Base-by-base conservation (phyloP, 2,888 invertebrate species). In the Phorcus lineatus region DNA sequence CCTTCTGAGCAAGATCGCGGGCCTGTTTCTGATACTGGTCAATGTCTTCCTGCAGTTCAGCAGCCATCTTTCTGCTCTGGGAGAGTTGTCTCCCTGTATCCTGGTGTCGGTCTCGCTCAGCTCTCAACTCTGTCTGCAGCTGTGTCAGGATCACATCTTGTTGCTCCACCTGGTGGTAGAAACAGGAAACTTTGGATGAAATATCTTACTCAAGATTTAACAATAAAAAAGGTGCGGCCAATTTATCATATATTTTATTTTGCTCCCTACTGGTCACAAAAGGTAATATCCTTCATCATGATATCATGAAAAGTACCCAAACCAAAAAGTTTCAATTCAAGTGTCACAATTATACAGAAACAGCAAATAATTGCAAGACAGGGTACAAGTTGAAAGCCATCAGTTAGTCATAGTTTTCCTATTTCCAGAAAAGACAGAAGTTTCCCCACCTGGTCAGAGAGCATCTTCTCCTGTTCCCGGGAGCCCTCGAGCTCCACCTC, bases 121-220 rank as follows among this genome's bases (percentile, higher is more conserved):
- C 89, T 77, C 90, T 85, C 70, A 92, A 84, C 84, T 93, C 92
- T 22, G 88, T 84, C 84, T 93, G 92, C 40, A 93, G 84, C 88
- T 92, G 91, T 13, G 86, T 87, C 78, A 93, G 85, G 36, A 92
- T 88, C 55, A 86, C 82, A 62, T 92, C 92, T 84, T 93, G 92
- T 78, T 92, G 92, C 77, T 91, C 90, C 74, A 93, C 89, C 92
- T 92, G 82, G 36, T 70, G 62, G 40, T 9, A n/a, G 7, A 7
- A n/a, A 70, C 17, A 36, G 70, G n/a, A 22, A 36, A 19, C 36
- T 19, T 47, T 13, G 47, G 13, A 57, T 57, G n/a, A 24, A 24
- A 19, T 57, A n/a, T 57, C 24, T 7, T n/a, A 57, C 19, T 57
- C 1, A 17, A 24, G 9, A 28, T 70, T 31, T 1, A n/a, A 31